Conservation (phyloP, 2,797 vertebrate species). For the Myotis myotis region DNA sequence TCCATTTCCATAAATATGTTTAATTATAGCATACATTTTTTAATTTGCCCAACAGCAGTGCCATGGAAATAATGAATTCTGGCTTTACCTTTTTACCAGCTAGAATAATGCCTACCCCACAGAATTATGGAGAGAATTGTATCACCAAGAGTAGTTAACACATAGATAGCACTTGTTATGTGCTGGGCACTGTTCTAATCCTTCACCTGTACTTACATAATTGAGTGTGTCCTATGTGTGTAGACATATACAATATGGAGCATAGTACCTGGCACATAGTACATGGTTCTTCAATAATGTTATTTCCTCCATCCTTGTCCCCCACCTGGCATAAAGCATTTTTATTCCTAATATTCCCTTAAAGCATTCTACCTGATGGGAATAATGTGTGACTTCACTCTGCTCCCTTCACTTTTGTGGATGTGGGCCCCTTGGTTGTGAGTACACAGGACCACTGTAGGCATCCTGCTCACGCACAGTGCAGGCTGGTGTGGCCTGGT, state of each 20-base stretch:
- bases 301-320: background rate
- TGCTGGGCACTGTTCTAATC: background rate
- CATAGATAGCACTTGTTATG: background rate
- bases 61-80: slow-evolving; percentile 14
- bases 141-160: background rate
- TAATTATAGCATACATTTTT: background rate
- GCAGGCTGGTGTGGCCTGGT: background rate
- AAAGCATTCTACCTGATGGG: background rate
- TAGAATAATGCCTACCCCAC: background rate
- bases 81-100: background rate
- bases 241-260: background rate
- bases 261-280: background rate
- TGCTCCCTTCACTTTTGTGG: background rate
- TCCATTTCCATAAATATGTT: slow-evolving; percentile 33
- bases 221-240: background rate
- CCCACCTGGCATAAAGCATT: background rate
- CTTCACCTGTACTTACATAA: background rate
- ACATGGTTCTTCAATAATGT: background rate
- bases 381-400: background rate
- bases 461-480: accelerated
- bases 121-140: background rate
- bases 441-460: background rate
- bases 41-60: background rate
- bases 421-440: background rate
- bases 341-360: slow-evolving; percentile 21